Evolutionary conservation across 2,797 vertebrate species (phyloP).

Genomic region (Uromys caudimaculatus): DNA sequence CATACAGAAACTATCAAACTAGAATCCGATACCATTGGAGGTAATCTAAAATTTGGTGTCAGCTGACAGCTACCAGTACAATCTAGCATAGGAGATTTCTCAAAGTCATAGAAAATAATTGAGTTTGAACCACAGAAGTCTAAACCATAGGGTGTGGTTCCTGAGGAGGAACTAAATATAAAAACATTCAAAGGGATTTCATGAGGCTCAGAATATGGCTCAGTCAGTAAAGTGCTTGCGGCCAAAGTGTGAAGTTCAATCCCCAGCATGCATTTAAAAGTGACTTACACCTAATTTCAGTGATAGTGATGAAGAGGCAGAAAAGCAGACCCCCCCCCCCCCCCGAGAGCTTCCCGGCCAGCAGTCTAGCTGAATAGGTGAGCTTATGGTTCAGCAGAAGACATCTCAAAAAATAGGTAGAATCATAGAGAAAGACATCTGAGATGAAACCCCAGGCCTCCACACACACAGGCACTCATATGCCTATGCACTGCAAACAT

Average conservation of each 20-base stretch:
- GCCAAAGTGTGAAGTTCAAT: background rate
- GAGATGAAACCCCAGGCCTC: background rate
- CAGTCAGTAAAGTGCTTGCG: background rate
- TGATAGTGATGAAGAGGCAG: background rate
- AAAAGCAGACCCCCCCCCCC: background rate
- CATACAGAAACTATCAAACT: background rate
- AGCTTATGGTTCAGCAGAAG: background rate
- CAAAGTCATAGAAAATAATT: background rate
- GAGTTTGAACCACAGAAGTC: background rate
- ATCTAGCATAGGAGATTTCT: background rate
- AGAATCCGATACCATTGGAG: background rate
- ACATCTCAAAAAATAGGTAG: background rate
- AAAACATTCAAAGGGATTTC: background rate
- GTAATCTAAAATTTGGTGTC: background rate
- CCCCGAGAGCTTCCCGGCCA: background rate
- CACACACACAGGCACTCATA: background rate
- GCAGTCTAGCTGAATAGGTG: background rate
- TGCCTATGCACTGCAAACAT: background rate
- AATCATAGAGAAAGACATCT: background rate
- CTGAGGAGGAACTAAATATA: no score
- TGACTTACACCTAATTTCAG: background rate
- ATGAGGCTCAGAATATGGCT: background rate
- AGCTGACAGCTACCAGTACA: background rate
- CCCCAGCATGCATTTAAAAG: background rate
- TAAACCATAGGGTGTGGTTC: background rate